Conservation (phyloP, 2,797 vertebrate species). For the Enteromius fasciolatus region DNA sequence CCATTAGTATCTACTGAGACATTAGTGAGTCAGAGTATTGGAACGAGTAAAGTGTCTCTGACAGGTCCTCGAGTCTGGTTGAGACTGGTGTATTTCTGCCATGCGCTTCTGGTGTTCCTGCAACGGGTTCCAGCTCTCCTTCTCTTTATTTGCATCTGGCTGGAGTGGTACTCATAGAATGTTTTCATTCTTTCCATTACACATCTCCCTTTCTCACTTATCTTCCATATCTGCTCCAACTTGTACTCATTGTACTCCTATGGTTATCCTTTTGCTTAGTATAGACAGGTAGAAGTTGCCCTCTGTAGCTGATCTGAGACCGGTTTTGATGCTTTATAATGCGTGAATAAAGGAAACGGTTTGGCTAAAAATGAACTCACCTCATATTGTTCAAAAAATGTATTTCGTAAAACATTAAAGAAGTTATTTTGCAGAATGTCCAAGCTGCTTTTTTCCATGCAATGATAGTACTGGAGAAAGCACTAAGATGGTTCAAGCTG, state of each 20-base stretch:
- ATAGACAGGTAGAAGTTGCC: conserved; percentile 20
- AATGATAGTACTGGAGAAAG: neutral
- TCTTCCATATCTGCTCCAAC: conserved; percentile 55
- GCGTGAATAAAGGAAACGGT: neutral
- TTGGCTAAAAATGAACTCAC: neutral
- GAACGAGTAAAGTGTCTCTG: conserved; percentile 21
- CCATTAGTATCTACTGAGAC: conserved; percentile 19
- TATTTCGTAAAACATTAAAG: neutral
- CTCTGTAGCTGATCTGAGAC: conserved; percentile 39
- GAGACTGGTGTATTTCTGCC: conserved; percentile 62
- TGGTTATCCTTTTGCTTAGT: conserved; percentile 41
- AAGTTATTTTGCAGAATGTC: neutral
- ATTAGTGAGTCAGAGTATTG: conserved; percentile 43
- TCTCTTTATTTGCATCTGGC: conserved; percentile 79
- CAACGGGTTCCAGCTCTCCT: conserved; percentile 7
- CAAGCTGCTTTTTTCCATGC: neutral
- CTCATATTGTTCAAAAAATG: neutral
- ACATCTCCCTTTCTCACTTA: conserved; percentile 53
- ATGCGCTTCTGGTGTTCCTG: conserved; percentile 53
- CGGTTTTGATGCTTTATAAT: neutral
- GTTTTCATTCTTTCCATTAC: conserved; percentile 49
- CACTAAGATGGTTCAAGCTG: neutral
- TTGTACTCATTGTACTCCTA: conserved; percentile 23
- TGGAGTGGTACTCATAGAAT: conserved; percentile 79
- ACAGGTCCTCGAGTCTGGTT: conserved; percentile 6